Conservation (phyloP, 2,797 vertebrate species). For the Cossypha heuglini region DNA sequence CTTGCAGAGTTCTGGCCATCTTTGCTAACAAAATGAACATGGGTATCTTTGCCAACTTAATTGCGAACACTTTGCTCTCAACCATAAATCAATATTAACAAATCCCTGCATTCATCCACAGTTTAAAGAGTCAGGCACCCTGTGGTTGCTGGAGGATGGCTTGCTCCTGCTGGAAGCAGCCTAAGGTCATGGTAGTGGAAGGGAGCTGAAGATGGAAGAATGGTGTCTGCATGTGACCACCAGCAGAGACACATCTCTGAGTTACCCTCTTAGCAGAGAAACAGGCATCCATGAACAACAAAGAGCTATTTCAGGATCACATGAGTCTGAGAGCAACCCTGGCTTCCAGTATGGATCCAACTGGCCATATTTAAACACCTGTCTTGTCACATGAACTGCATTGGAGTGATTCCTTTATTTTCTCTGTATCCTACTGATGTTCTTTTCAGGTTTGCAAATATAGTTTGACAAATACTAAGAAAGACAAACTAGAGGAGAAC, state of each 20-base stretch:
- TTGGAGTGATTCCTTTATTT: neutral
- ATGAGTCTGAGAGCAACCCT: neutral
- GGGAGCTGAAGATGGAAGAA: neutral
- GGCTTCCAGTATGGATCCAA: neutral
- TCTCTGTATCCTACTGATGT: neutral
- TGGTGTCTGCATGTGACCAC: rapidly evolving
- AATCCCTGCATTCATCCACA: rapidly evolving
- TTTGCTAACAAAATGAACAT: neutral
- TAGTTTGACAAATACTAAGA: neutral
- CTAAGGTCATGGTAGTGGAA: neutral
- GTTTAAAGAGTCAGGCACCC: neutral
- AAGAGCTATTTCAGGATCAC: neutral
- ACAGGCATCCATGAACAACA: neutral
- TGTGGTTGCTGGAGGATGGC: rapidly evolving
- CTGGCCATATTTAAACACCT: neutral
- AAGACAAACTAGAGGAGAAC: neutral
- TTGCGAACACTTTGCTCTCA: neutral
- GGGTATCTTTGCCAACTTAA: neutral
- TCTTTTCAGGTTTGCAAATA: neutral
- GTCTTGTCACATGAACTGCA: neutral
- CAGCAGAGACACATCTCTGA: neutral
- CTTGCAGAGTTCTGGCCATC: neutral
- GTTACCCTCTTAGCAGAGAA: neutral
- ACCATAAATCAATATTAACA: neutral
- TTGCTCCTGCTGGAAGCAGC: neutral